Evolutionary conservation across 1,140 invertebrate genomes (phyloP).

Genomic region (Venturia canescens): DNA sequence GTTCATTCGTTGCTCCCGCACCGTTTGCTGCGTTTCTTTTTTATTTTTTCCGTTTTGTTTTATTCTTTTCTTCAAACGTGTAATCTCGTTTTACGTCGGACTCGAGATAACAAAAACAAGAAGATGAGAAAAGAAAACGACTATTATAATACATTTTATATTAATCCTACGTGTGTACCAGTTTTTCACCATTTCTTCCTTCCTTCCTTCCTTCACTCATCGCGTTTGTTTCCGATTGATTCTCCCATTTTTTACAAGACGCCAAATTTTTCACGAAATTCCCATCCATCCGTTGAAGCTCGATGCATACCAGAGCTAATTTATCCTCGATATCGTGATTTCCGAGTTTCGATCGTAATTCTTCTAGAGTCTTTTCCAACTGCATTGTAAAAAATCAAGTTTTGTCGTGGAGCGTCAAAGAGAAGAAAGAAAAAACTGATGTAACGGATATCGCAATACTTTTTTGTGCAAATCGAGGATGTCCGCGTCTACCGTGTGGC

Average conservation of each 20-base stretch:
- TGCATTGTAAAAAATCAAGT: background rate
- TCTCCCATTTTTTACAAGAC: background rate
- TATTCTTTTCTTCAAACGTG: too few relatives aligned
- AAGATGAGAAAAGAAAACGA: constrained; percentile 64
- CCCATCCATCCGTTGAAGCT: background rate
- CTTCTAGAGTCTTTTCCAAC: background rate
- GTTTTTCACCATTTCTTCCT: constrained; percentile 50
- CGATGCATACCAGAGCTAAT: background rate
- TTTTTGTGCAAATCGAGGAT: background rate
- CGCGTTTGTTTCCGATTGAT: background rate
- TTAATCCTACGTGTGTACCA: constrained; percentile 69
- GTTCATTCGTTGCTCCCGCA: constrained; percentile 67
- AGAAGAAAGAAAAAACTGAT: background rate
- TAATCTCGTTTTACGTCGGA: constrained; percentile 62
- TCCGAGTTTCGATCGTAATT: constrained; percentile 9
- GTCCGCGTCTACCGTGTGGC: background rate
- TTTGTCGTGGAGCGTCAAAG: too few relatives aligned
- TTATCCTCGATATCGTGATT: background rate
- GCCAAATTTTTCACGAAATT: constrained; percentile 1
- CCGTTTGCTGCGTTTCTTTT: constrained; percentile 64
- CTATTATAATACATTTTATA: constrained; percentile 76
- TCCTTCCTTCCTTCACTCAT: constrained; percentile 35
- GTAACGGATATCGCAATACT: background rate
- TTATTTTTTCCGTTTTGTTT: constrained; percentile 56
- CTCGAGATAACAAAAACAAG: constrained; percentile 51